Base-by-base conservation (phyloP, 2,888 invertebrate species). In the Pyrrhia umbra region DNA sequence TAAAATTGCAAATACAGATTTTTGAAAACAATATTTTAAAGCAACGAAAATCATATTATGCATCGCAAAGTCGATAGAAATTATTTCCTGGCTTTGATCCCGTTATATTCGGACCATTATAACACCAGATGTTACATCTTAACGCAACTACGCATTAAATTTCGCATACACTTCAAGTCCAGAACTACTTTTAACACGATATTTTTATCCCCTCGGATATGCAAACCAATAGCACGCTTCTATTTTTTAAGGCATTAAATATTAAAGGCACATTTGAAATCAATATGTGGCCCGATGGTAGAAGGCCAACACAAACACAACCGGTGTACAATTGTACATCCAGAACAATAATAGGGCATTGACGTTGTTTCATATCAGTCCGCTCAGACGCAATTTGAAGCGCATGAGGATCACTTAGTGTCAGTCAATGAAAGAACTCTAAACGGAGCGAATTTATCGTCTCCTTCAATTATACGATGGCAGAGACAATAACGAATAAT, bases 121-220 rank as follows among this genome's bases (percentile, higher is more conserved):
- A 45, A 63, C 37, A 57, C 21, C 63, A 57, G 23, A 52, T 66
- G 57, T 59, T 63, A 64, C 23, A 60, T 65, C 30, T 64, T n/a
- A 40, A 62, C 45, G 46, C 45, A 62, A 66, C 56, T 72, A 69
- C 80, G 74, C 69, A 77, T 57, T 61, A 39, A 45, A 61, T 47
- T 40, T 51, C 62, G 45, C 65, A 59, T 50, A 76, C 76, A 63
- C 72, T 56, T 56, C 45, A 50, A 40, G 55, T 67, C 54, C 52
- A 68, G 55, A 57, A 61, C 64, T 68, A 71, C 62, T 76, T 66
- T 59, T 61, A 79, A 58, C 69, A 61, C 40, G 63, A 51, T 76
- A 79, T 79, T 61, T 76, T 64, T 70, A 75, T 59, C 30, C 15
- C 23, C 25, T 50, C 52, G 43, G 27, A 49, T 49, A 60, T 47